These are phyloP conservation scores for Psix sp. DNA, from an alignment of 1,140 invertebrate genomes.

Conservation along the genomic window DNA sequence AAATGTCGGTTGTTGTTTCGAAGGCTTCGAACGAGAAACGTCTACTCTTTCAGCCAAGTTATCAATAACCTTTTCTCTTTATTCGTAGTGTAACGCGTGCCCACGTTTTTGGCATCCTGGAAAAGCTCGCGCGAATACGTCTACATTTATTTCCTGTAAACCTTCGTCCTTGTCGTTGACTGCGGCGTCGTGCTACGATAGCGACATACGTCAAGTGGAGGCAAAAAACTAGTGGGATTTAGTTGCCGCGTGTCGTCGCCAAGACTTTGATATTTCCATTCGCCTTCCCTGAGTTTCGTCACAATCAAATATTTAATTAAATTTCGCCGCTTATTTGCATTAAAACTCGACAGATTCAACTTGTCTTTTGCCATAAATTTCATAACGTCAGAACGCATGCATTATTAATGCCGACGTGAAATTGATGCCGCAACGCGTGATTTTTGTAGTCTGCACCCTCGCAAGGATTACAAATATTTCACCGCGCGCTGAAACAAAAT, in stretches of 20 bases:
- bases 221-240: neutral
- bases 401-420: neutral
- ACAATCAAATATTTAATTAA: slow-evolving; percentile 30
- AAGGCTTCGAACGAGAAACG: slow-evolving; percentile 54
- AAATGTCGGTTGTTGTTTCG: slow-evolving; percentile 47
- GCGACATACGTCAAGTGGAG: neutral
- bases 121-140: slow-evolving; percentile 40
- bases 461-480: too few species aligned
- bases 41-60: slow-evolving; percentile 53
- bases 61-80: slow-evolving; percentile 53
- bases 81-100: slow-evolving; percentile 26
- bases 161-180: too few species aligned
- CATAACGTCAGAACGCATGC: slow-evolving; percentile 3
- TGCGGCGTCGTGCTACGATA: neutral
- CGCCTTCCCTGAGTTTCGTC: slow-evolving; percentile 4
- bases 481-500: too few species aligned
- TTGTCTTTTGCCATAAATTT: neutral
- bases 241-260: neutral
- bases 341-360: neutral
- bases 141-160: slow-evolving; percentile 45
- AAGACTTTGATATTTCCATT: slow-evolving; percentile 20
- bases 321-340: slow-evolving; percentile 25
- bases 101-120: slow-evolving; percentile 30
- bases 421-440: too few species aligned
- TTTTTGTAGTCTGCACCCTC: too few species aligned